Base-by-base conservation (phyloP, 2,888 invertebrate genomes). In the Parnassius orleans region DNA sequence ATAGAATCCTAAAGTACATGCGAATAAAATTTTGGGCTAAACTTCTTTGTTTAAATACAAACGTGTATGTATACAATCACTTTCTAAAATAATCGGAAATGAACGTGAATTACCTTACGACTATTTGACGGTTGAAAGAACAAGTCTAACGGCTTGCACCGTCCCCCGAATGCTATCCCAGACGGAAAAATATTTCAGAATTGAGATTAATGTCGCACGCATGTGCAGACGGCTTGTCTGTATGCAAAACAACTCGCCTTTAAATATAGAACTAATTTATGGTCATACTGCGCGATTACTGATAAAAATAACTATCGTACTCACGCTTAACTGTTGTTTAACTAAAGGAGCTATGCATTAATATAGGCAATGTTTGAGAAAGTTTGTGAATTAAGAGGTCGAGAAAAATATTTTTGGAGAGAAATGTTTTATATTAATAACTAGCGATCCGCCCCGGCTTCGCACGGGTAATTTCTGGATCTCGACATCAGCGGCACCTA, bases 211-310 rank as follows among this genome's bases (percentile, higher is more conserved):
- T 91, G 90, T 86, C 81, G 84, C 88, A 86, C 90, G 90, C 90
- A 90, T 89, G 90, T 89, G 89, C 88, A 90, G 90, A 90, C 89
- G 89, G 86, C 79, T 77, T 84, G 87, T 77, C 83, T 83, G 87
- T 87, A 88, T 83, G 90, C 90, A 90, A 90, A 90, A 90, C 89
- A 86, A 89, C 88, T 74, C 75, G 73, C 78, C 70, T 80, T 89
- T 88, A 90, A 87, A 90, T 89, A 89, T 90, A 90, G 88, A 89
- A 84, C 85, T 89, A 90, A 90, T 90, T 90, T 90, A 90, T 90
- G 87, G 78, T 85, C 90, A 90, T 90, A 90, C 90, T 81, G 84
- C 80, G 83, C 87, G 89, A 90, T 90, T 90, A 89, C 87, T 79
- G 86, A 83, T 86, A 87, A 86, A 87, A 87, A 89, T 90, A 90